Base-by-base conservation (phyloP, 2,888 invertebrate genomes). In the Caenorhabditis imperialis region DNA sequence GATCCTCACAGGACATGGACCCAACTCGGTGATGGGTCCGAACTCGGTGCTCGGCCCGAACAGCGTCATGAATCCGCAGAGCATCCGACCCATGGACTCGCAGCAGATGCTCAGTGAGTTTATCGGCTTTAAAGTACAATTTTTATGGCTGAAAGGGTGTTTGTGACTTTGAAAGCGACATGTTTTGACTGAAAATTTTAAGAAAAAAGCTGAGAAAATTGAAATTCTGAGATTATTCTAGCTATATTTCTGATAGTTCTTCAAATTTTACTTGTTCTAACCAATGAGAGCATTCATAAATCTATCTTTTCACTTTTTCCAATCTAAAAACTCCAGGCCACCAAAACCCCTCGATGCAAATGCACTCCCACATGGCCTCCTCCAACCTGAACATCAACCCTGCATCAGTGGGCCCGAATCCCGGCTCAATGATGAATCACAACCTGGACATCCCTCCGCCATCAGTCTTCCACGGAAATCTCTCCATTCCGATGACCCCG, bases 401-500 rank as follows among this genome's bases (percentile, higher is more conserved):
- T 0, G 67, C 75, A 6, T 79, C 79, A 1, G 81, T 81, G 10
- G 78, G 72, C 7, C 55, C 58, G 7, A 70, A 70, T 38, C 80
- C 80, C 1, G 78, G 78, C 16, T 71, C 69, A 10, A 54, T 78
- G 1, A 53, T 76, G 22, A 67, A 71, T 18, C 63, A 63, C 37
- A 38, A 57, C 20, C 27, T 53, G 44, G 77, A 75, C 33, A 48
- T 72, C 42, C 77, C 78, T 44, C 81, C 82, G 1, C 70, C 48
- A 10, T 80, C 80, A 14, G 80, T 81, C 16, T 78, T 75, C 10
- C 71, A 62, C 22, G 69, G 77, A 40, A 53, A 61, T 35, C 54
- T 75, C 4, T 67, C 81, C 1, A 81, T 86, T 25, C 86, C 86
- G n/a, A 86, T 87, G 86, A 86, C 86, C 18, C 86, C 86, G 8